These are phyloP conservation scores for Melolontha melolontha DNA, from an alignment of 2,888 invertebrate species.

Conservation along the genomic window DNA sequence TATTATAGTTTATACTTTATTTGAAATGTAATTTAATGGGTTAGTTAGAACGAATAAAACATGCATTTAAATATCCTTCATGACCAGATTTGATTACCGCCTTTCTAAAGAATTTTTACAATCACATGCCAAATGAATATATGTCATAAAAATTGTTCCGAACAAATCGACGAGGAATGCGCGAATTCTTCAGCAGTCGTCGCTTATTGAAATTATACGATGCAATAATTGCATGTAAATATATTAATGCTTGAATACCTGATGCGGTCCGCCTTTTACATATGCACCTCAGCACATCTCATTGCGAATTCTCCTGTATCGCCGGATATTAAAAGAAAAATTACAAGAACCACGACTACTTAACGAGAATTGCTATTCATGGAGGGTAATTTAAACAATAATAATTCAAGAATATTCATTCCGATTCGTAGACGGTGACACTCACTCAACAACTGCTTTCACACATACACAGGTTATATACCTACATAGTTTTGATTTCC, in stretches of 20 bases:
- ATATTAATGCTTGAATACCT: slow-evolving; percentile 28
- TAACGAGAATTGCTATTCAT: slow-evolving; percentile 49
- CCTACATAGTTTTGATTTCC: slow-evolving; percentile 42
- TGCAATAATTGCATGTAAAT: slow-evolving; percentile 38
- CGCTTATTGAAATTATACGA: slow-evolving; percentile 18
- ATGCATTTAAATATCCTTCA: too few species aligned
- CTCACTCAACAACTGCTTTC: slow-evolving; percentile 46
- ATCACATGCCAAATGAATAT: too few species aligned
- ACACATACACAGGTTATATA: slow-evolving; percentile 43
- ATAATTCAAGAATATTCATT: slow-evolving; percentile 47
- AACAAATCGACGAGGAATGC: slow-evolving; percentile 2
- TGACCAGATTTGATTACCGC: too few species aligned
- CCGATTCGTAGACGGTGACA: slow-evolving; percentile 45
- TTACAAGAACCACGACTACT: slow-evolving; percentile 50
- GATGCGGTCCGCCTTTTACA: slow-evolving; percentile 28
- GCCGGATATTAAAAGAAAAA: slow-evolving; percentile 49
- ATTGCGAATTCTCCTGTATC: slow-evolving; percentile 46
- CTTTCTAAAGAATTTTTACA: too few species aligned
- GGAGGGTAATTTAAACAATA: slow-evolving; percentile 51
- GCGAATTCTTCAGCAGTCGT: slow-evolving; percentile 8
- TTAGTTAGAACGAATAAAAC: too few species aligned
- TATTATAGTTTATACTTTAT: too few species aligned
- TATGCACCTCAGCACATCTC: slow-evolving; percentile 33
- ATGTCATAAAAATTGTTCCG: too few species aligned
- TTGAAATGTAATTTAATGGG: too few species aligned